Conservation (phyloP, 2,888 invertebrate species). For the Blera fallax region DNA sequence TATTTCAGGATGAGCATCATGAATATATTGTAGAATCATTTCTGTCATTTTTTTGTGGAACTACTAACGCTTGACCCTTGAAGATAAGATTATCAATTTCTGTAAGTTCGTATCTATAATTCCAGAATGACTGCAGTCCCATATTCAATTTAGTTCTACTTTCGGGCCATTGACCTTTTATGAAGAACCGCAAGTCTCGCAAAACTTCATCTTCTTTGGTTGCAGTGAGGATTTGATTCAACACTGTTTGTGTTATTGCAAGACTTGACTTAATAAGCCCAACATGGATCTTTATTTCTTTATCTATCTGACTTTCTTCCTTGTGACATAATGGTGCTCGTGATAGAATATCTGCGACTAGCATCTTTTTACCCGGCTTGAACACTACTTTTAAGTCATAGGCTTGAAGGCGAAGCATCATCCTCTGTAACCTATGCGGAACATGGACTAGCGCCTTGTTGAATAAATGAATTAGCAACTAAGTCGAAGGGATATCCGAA, state of each 20-base stretch:
- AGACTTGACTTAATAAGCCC: conserved; percentile 7
- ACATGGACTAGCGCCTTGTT: conserved; percentile 53
- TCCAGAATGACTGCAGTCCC: too few relatives aligned
- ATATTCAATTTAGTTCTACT: too few relatives aligned
- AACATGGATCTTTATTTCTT: conserved; percentile 1
- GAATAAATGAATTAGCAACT: conserved; percentile 58
- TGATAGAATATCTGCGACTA: conserved; percentile 81
- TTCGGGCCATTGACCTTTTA: too few relatives aligned
- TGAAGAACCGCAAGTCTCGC: too few relatives aligned
- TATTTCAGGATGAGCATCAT: not conserved
- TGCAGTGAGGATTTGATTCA: not conserved
- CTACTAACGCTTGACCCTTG: too few relatives aligned
- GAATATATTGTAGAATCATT: not conserved
- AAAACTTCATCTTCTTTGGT: too few relatives aligned
- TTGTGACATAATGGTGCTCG: conserved; percentile 78
- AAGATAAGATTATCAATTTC: too few relatives aligned
- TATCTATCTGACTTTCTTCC: conserved; percentile 30
- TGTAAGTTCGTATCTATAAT: too few relatives aligned
- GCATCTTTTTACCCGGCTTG: conserved; percentile 55
- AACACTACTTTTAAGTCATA: conserved; percentile 61
- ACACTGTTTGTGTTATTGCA: conserved; percentile 7
- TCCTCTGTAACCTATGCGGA: conserved; percentile 57
- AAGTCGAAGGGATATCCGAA: too few relatives aligned
- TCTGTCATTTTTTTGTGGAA: not conserved
- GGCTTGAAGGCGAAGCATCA: conserved; percentile 56